Evolutionary conservation across 2,888 invertebrate species (phyloP), one percentile per base, ranked within the genome.

Genomic region (Nomada ferruginata): DNA sequence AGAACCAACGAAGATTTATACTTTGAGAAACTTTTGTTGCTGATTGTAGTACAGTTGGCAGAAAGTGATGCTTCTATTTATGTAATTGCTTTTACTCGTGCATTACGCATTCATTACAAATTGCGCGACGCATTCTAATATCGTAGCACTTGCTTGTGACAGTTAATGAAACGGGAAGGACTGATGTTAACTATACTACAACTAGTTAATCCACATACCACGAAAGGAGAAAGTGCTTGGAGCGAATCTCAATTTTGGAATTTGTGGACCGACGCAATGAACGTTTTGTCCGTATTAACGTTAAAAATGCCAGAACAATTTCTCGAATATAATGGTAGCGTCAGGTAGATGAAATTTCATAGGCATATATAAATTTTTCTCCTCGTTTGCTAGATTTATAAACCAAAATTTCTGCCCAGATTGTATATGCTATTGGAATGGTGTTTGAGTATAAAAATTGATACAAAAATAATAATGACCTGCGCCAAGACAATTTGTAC

Each of bases 21-120:
- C n/a, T 94, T 94, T 61, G 92, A 92, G 77, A 93, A 92, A 79
- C 90, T 87, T 36, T 69, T 94, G 10, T 79, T 94, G 5, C 69
- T 92, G 13, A 90, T 89, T 68, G 55, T 93, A 2, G 90, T 86
- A 15, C 87, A 89, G 66, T 82, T 92, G 18, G 76, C 87, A 7
- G 82, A 91, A 61, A 77, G 72, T 15, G 82, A 85, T 18, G 78
- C 88, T n/a, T 87, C 85, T 10, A 83, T 89, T 26, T 74, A 75
- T 61, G 92, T 92, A 88, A 90, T 69, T 82, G 50, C 29, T 18
- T 23, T 50, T 4, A 15, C 71, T 44, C 13, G 42, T 79, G 63
- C 53, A 18, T 44, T 9, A 18, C 11, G 7, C 10, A 5, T 13
- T 13, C 11, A 9, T n/a, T n/a, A 18, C 7, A 4, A 23, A 26